Conservation (phyloP, 1,140 invertebrate genomes). For the Diuraphis noxia region DNA sequence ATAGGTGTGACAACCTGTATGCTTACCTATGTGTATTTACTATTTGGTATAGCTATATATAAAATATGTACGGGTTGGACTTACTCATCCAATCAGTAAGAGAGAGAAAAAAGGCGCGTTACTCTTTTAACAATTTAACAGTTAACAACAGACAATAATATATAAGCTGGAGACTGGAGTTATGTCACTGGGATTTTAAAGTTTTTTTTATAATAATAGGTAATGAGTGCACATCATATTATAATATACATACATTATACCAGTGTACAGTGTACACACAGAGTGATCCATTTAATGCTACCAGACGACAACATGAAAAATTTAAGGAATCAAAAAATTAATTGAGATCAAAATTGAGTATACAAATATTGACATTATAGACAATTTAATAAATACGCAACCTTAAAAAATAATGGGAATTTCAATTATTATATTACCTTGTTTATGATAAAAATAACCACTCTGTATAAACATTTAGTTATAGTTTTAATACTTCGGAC, state of each 20-base stretch:
- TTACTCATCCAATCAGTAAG: not conserved
- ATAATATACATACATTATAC: too few relatives aligned
- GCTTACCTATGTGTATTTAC: not conserved
- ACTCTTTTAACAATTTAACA: not conserved
- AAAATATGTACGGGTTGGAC: not conserved
- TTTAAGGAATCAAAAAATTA: not conserved
- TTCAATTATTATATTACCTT: not conserved
- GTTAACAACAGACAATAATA: not conserved
- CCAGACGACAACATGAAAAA: not conserved
- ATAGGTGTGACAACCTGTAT: not conserved
- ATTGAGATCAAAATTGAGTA: not conserved
- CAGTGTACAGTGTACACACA: not conserved
- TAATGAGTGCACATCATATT: not conserved
- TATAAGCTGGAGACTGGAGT: not conserved
- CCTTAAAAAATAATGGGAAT: not conserved
- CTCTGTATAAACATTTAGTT: not conserved
- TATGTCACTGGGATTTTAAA: not conserved
- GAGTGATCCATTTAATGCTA: not conserved
- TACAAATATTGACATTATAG: not conserved
- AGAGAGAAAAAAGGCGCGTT: not conserved
- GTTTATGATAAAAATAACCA: not conserved
- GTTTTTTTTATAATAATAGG: not conserved
- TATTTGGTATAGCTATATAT: not conserved
- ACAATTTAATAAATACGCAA: not conserved
- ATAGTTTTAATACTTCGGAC: not conserved